These are phyloP conservation scores for Troilus luridus DNA, from an alignment of 2,888 invertebrate species.

Conservation along the genomic window DNA sequence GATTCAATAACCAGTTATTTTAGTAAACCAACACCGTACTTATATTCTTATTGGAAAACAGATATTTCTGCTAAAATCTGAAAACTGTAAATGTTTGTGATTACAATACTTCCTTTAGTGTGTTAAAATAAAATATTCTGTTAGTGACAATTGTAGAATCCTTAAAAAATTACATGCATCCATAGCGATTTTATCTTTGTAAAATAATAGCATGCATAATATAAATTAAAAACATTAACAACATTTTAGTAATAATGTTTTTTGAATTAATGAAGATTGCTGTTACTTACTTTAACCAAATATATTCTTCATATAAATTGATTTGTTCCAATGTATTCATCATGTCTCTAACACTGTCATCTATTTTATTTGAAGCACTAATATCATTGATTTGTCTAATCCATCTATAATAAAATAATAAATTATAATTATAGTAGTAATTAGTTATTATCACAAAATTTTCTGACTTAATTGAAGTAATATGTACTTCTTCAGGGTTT, in stretches of 20 bases:
- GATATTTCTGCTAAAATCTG: too few species aligned
- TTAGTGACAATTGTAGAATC: background rate
- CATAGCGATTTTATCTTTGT: background rate
- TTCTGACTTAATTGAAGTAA: background rate
- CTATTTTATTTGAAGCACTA: background rate
- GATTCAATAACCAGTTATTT: too few species aligned
- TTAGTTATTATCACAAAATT: background rate
- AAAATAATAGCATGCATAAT: too few species aligned
- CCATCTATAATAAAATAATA: constrained; percentile 7
- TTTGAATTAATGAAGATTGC: constrained; percentile 68
- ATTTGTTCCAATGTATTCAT: constrained; percentile 63
- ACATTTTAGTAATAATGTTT: constrained; percentile 67
- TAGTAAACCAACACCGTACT: too few species aligned
- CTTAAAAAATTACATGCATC: background rate
- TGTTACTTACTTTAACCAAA: constrained; percentile 79
- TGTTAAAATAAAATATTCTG: background rate
- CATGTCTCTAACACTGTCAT: constrained; percentile 61
- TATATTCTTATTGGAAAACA: too few species aligned
- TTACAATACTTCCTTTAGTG: too few species aligned
- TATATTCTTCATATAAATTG: constrained; percentile 77
- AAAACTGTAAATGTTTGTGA: too few species aligned
- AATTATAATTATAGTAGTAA: background rate
- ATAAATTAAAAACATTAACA: background rate
- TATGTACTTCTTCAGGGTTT: background rate
- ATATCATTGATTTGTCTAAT: background rate